Base-by-base conservation (phyloP, 2,113 vertebrate genomes). In the Charadrius vociferus region DNA sequence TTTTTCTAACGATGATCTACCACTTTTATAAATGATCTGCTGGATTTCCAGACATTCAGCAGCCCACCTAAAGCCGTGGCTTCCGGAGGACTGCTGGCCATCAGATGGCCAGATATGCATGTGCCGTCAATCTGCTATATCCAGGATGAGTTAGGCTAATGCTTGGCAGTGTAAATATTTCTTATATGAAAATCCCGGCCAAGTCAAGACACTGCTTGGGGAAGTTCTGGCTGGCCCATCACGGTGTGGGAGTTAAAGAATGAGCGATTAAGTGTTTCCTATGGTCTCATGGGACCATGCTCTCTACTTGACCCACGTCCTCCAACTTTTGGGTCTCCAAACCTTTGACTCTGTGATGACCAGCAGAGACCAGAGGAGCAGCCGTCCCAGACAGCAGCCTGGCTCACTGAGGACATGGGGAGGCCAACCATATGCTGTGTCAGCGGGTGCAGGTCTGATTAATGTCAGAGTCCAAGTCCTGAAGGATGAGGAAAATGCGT, bases 381-480 rank as follows among this genome's bases (percentile, higher is more conserved):
- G 59, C 59, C 75, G 41, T 32, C 50, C 63, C 77, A 89, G 68
- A 71, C 55, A 84, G 55, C 59, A 86, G 52, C 86, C 86, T 94
- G 81, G 55, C 68, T 96, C 73, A 36, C 66, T 55, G 65, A 61
- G 74, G 62, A 52, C 61, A 26, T 52, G 66, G 14, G 49, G 81
- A 84, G 78, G 73, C 81, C 75, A 89, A 85, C 66, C 81, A 65
- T 47, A 19, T 55, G 52, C 77, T 71, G 2, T 41, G 62, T 56
- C 91, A 91, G 70, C 14, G 72, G 61, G 30, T 67, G 81, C 43
- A 85, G 68, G 21, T 74, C 95, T 96, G 91, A 96, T 93, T 87
- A 81, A 91, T 91, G 58, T 36, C 86, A 65, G 47, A 67, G 34
- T 37, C 79, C 78, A 68, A 21, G 61, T 79, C 88, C 89, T 93